Evolutionary conservation across 2,797 vertebrate species (phyloP).

Genomic region (Lepus townsendii): DNA sequence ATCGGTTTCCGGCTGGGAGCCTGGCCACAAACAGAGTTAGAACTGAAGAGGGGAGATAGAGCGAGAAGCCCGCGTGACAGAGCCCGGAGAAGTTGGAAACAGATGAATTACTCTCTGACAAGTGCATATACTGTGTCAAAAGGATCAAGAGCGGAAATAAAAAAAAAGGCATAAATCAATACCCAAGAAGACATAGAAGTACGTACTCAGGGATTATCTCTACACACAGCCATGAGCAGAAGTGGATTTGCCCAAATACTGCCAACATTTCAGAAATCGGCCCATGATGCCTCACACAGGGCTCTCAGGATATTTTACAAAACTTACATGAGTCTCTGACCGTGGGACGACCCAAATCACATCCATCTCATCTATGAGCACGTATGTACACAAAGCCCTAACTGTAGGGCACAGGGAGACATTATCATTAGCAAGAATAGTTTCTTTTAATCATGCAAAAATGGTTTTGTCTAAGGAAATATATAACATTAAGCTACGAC

Average conservation of each 20-base stretch:
- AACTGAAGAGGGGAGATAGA: neutral
- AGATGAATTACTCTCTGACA: neutral
- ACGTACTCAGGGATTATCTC: neutral
- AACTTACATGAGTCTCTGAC: neutral
- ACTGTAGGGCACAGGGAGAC: neutral
- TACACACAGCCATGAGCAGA: neutral
- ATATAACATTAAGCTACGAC: neutral
- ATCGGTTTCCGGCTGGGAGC: neutral
- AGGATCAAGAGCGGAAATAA: neutral
- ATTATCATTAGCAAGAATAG: neutral
- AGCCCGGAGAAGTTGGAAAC: neutral
- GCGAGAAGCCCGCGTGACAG: too few relatives aligned
- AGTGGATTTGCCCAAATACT: neutral
- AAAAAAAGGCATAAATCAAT: neutral
- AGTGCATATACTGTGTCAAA: neutral
- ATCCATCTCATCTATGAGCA: neutral
- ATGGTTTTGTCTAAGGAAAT: neutral
- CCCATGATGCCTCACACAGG: neutral
- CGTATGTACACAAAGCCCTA: neutral
- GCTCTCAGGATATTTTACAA: neutral
- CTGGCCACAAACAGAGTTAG: neutral
- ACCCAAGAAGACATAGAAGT: neutral
- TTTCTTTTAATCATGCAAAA: neutral
- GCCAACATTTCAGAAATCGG: neutral
- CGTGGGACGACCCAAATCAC: neutral